Evolutionary conservation across 2,797 vertebrate genomes (phyloP).

Genomic region (Melopsittacus undulatus): DNA sequence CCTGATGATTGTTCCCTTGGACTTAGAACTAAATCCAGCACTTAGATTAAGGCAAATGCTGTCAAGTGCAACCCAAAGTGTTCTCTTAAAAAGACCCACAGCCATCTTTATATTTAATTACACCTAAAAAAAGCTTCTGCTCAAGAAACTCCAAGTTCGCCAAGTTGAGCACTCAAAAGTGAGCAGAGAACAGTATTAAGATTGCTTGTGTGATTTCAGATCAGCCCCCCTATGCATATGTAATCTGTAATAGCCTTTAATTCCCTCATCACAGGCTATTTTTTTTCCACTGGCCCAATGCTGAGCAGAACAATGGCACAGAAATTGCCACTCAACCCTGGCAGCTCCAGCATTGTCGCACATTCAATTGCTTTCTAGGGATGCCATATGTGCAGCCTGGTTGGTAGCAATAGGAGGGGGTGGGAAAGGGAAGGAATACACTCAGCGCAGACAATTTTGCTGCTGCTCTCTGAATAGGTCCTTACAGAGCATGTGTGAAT

Average conservation of each 20-base stretch:
- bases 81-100: constrained; percentile 20
- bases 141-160: neutral
- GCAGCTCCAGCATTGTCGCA: constrained; percentile 12
- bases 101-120: constrained; percentile 23
- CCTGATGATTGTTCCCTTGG: neutral
- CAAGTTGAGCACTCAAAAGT: neutral
- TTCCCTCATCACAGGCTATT: constrained; percentile 51
- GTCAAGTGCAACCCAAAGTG: neutral
- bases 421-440: constrained; percentile 15
- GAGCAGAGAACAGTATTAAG: constrained; percentile 26
- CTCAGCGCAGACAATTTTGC: neutral
- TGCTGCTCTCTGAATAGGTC: neutral
- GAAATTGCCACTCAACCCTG: constrained; percentile 59
- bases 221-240: neutral
- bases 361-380: constrained; percentile 52
- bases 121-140: neutral
- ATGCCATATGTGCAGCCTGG: constrained; percentile 52
- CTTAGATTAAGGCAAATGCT: neutral
- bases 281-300: constrained; percentile 17
- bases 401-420: constrained; percentile 13
- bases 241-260: constrained; percentile 43
- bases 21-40: neutral
- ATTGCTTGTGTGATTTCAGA: constrained; percentile 10
- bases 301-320: constrained; percentile 58
- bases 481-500: neutral